These are phyloP conservation scores for Pipistrellus pipistrellus DNA, from an alignment of 2,797 vertebrate species.

Conservation along the genomic window DNA sequence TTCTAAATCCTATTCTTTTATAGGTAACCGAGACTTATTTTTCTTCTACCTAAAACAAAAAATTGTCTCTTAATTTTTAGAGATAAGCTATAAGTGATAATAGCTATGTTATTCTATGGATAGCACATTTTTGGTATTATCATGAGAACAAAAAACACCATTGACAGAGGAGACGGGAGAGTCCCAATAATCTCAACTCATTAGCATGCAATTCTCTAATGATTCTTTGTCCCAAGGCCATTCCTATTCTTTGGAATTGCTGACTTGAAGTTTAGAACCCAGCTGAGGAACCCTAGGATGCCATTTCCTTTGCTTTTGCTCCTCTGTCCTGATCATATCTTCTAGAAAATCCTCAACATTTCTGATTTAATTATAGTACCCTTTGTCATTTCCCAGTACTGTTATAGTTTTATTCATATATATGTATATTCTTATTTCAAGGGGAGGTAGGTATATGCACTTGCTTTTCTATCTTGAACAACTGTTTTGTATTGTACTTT, in stretches of 20 bases:
- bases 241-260: not conserved
- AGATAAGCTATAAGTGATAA: not conserved
- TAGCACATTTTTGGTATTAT: not conserved
- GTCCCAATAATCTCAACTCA: not conserved
- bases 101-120: not conserved
- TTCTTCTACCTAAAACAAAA: not conserved
- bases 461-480: not conserved
- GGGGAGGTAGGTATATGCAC: not conserved
- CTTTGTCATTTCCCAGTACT: not conserved
- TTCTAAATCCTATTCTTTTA: not conserved
- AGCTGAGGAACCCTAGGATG: not conserved
- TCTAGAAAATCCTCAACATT: slow-evolving; percentile 14
- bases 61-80: slow-evolving; percentile 28
- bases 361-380: not conserved
- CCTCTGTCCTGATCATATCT: not conserved
- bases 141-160: not conserved
- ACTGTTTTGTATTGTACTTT: slow-evolving; percentile 10
- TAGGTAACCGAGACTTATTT: not conserved
- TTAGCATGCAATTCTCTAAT: not conserved
- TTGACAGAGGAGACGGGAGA: not conserved
- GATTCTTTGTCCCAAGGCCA: not conserved
- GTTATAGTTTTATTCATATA: not conserved
- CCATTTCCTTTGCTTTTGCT: not conserved
- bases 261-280: not conserved
- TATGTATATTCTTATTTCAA: not conserved